Evolutionary conservation across 92 coral and sea anemone genomes (phyloP), one percentile per base, ranked within the genome.

Genomic region (Phymanthus crucifer): DNA sequence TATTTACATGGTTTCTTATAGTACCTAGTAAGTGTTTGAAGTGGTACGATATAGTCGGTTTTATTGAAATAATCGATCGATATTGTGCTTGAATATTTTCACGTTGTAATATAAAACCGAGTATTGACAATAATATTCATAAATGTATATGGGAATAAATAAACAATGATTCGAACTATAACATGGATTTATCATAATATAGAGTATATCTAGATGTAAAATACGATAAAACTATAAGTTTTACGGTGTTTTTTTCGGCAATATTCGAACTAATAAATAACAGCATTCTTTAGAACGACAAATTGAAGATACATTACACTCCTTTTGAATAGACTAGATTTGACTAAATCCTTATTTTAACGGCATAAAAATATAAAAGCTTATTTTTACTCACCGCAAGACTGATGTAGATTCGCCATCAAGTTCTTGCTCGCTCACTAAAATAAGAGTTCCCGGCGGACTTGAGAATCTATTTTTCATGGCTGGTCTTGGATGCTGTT

Each of bases 391-490:
- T 61, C 29, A 61, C 68, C 68, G 68, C 10, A 61, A 29, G 0
- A 6, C 68, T 27, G 68, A 23, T 17, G 6, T 61, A 29, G 16
- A 27, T 27, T 61, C 68, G 14, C 32, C 7, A 10, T 61, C 34
- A 0, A 61, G 19, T 4, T 61, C 68, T 61, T 61, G 68, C 13
- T 61, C 68, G 17, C 68, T 12, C 4, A 43, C 48, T 43, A 61
- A 11, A 61, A 61, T 61, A 61, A 61, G 68, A 11, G 34, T 61
- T 61, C 68, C 68, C 17, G 68, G 68, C 2, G 68, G 68, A 21
- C 68, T 61, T 2, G 68, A 61, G 29, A 61, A 61, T 11, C 68
- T 61, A 26, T 61, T 61, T 10, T 61, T 61, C 34, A 61, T 24
- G 34, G 68, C 34, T 29, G 34, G 33, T 27, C 68, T 7, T 29